Percentiles rank a stretch among this genome's conserved stretches.
Evolutionary conservation across 2,888 invertebrate genomes (phyloP).

Genomic region (Eupeodes latifasciatus): DNA sequence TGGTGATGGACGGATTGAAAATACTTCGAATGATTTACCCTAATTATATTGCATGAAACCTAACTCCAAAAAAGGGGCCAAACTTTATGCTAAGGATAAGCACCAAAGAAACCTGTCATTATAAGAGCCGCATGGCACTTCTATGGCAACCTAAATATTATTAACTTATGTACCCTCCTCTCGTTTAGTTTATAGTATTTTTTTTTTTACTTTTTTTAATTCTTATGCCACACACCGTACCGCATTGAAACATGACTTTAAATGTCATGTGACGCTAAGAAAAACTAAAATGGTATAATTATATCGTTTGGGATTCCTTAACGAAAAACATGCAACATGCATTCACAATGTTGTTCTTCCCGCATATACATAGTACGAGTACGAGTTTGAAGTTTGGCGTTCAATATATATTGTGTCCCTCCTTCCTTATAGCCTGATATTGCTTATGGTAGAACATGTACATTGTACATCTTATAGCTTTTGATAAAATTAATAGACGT

Average conservation of each 20-base stretch:
- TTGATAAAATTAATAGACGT: constrained; percentile 49
- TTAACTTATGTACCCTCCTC: constrained; percentile 1
- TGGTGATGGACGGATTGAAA: neutral
- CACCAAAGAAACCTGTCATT: constrained; percentile 57
- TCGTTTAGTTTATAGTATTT: neutral
- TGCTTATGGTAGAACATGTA: neutral
- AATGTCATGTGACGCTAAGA: constrained; percentile 61
- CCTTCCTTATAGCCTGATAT: too few species aligned
- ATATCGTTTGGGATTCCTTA: constrained; percentile 46
- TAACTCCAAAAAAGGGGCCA: constrained; percentile 45
- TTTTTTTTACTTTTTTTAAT: too few species aligned
- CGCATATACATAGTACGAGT: too few species aligned
- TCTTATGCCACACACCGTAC: constrained; percentile 4
- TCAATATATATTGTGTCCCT: neutral
- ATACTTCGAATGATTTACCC: neutral
- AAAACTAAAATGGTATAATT: constrained; percentile 64
- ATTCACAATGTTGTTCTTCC: constrained; percentile 41
- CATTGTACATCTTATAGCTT: constrained; percentile 12
- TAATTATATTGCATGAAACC: constrained; percentile 44
- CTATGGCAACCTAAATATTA: constrained; percentile 53
- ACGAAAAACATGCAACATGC: constrained; percentile 56
- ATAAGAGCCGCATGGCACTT: constrained; percentile 51
- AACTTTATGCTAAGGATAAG: constrained; percentile 21
- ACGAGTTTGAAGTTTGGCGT: neutral
- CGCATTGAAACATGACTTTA: constrained; percentile 31